These are phyloP conservation scores for Habrosyne pyritoides DNA, from an alignment of 2,888 invertebrate genomes.

Conservation along the genomic window DNA sequence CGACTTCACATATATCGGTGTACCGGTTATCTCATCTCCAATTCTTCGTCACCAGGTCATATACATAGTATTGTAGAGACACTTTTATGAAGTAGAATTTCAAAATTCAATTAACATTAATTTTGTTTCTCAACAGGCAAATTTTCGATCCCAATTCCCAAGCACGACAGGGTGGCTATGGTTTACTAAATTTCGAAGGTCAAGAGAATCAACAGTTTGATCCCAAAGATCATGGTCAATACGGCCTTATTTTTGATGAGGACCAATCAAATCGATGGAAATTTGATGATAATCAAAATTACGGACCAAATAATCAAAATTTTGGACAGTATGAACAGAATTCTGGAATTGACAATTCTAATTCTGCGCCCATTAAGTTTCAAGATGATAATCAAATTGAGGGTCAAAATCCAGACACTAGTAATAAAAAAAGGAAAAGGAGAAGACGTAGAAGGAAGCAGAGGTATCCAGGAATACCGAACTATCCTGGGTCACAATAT, in stretches of 20 bases:
- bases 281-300: constrained; percentile 32
- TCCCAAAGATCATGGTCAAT: constrained; percentile 21
- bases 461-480: constrained; percentile 23
- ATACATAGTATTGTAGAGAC: no score
- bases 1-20: no score
- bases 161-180: constrained; percentile 26
- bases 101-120: constrained; percentile 17
- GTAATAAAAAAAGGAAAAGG: constrained; percentile 41
- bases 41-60: no score
- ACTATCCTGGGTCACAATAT: constrained; percentile 14
- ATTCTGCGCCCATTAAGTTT: constrained; percentile 16
- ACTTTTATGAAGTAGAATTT: no score
- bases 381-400: constrained; percentile 36
- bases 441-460: constrained; percentile 48
- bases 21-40: no score
- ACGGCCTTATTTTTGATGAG: constrained; percentile 12
- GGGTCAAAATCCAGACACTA: constrained; percentile 16
- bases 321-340: constrained; percentile 4
- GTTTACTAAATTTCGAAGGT: constrained; percentile 25
- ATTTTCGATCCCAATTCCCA: constrained; percentile 31
- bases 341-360: background rate
- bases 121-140: constrained; percentile 31
- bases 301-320: background rate
- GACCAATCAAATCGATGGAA: constrained; percentile 22
- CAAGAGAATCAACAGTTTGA: constrained; percentile 27